phyloP scores from a whole-genome alignment of 2,797 vertebrate genomes.

The Xerus rutilus region DNA sequence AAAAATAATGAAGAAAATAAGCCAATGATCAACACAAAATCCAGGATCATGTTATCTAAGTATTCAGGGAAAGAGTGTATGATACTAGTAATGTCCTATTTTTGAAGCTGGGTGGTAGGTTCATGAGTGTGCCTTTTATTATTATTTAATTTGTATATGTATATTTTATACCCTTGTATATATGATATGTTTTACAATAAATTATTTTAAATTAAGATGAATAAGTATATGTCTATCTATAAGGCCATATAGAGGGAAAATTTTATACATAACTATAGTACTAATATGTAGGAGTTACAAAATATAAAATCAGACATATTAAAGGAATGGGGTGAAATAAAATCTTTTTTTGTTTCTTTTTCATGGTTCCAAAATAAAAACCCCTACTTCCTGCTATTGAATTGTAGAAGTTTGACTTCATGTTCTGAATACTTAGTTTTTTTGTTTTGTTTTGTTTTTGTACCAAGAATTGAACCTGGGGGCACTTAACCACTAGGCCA shows the following conservation, averaged over 20 bases:
- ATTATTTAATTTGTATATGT: slow-evolving; percentile 35
- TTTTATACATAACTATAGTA: not conserved
- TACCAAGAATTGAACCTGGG: too few species aligned
- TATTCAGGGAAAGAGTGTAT: not conserved
- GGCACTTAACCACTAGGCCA: too few species aligned
- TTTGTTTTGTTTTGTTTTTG: too few species aligned
- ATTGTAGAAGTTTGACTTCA: slow-evolving; percentile 31
- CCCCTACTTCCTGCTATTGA: not conserved
- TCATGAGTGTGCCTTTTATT: not conserved
- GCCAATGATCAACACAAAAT: slow-evolving; percentile 39
- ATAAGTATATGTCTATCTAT: not conserved
- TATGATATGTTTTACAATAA: slow-evolving; percentile 20
- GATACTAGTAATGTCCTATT: not conserved
- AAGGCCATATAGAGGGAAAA: not conserved
- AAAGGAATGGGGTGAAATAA: not conserved
- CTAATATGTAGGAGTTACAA: slow-evolving; percentile 5
- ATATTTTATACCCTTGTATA: not conserved
- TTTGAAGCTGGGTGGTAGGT: slow-evolving; percentile 5
- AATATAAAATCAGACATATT: slow-evolving; percentile 47
- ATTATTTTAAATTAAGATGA: slow-evolving; percentile 5
- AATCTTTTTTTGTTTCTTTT: slow-evolving; percentile 12
- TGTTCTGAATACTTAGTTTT: slow-evolving; percentile 26
- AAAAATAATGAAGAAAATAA: not conserved
- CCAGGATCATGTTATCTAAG: not conserved
- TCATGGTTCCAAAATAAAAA: not conserved